Conservation (phyloP, 2,113 vertebrate genomes). For the Aspiorhynchus laticeps region DNA sequence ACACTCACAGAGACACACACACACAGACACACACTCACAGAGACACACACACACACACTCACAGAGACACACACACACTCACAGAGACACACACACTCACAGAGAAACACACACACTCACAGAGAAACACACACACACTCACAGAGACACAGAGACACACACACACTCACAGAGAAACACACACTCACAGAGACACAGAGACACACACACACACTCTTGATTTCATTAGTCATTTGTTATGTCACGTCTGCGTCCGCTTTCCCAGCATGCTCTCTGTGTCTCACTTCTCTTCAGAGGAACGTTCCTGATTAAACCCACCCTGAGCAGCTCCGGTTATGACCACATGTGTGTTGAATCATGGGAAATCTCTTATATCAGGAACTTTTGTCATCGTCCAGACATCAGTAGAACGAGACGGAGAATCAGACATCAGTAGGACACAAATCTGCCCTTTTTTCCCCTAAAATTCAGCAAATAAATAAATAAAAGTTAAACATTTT, state of each 20-base stretch:
- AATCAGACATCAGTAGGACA: background rate
- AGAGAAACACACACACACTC: too few relatives aligned
- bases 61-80: too few relatives aligned
- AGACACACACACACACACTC: too few relatives aligned
- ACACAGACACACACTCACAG: too few relatives aligned
- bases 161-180: too few relatives aligned
- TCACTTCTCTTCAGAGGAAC: background rate
- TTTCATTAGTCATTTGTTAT: background rate
- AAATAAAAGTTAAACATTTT: too few relatives aligned
- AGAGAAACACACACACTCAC: too few relatives aligned
- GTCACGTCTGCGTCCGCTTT: background rate
- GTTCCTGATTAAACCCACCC: background rate
- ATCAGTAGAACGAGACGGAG: too few relatives aligned
- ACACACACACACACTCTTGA: conserved; percentile 9
- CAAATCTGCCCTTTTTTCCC: background rate
- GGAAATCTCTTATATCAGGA: background rate
- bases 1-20: background rate
- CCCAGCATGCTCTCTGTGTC: conserved; percentile 16
- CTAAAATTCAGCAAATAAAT: too few relatives aligned
- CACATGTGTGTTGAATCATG: background rate
- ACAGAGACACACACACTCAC: background rate
- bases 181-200: too few relatives aligned
- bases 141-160: too few relatives aligned
- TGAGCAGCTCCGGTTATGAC: background rate
- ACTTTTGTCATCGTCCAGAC: background rate